Evolutionary conservation across 2,797 vertebrate species (phyloP), one percentile per base, ranked within the genome.

Genomic region (Diplodus puntazzo): DNA sequence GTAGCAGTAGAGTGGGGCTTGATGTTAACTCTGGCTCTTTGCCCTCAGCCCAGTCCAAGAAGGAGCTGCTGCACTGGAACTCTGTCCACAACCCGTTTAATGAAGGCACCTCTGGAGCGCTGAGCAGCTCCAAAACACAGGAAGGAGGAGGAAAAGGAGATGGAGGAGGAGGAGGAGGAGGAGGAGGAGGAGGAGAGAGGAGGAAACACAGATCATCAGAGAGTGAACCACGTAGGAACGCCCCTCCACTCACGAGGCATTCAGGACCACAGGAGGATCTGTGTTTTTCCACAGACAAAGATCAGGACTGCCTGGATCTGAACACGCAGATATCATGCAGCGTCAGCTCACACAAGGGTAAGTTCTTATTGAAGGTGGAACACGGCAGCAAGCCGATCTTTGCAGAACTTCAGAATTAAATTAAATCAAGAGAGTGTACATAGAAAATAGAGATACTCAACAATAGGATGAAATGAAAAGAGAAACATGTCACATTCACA

Each of bases 221-320:
- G 1, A 92, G 90, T 2, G 94, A 94, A 68, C 93, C 93, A 0
- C 92, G 94, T 27, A 91, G 95, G 61, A 95, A 94, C 2, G 94
- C 93, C 3, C 94, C 92, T 1, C 95, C 94, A 0, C 95, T 96
- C 66, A 95, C 95, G 0, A 87, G 95, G 67, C 95, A 95, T 73
- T 96, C 95, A 3, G 95, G 95, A 21, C 95, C 95, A 0, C 95
- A 95, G 88, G 94, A 95, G 90, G 95, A 95, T 81, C 92, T 95
- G 67, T 95, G 95, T 66, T 96, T 95, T 48, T 95, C 95, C 7
- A 94, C 95, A 0, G 96, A 96, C 77, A 95, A 95, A 77, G 95
- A 96, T 84, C 95, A 96, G 69, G 92, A 95, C 91, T 95, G 94
- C 60, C 82, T 95, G 77, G 94, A 95, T 49, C 81, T 95, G 62